Percentiles rank a stretch among this genome's conserved stretches.
phyloP scores from a whole-genome alignment of 2,888 invertebrate genomes.

The Drosophila pullipes region DNA sequence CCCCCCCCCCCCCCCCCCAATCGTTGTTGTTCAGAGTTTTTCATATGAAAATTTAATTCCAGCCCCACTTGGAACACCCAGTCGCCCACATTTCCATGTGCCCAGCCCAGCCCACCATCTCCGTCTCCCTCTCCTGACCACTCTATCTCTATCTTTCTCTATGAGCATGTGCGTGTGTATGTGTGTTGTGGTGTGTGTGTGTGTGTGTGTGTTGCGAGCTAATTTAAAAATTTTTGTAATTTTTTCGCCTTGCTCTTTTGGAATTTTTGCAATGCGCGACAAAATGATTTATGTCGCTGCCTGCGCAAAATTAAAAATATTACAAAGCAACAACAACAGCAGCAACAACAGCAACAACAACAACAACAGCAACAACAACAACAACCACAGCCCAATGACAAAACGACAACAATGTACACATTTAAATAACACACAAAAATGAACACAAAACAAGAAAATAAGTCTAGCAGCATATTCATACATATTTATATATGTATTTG shows the following conservation, averaged over 20 bases:
- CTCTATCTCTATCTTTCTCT: slow-evolving; percentile 20
- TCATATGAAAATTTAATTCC: slow-evolving; percentile 81
- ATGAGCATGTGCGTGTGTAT: slow-evolving; percentile 18
- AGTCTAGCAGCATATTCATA: slow-evolving; percentile 13
- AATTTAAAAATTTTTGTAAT: slow-evolving; percentile 82
- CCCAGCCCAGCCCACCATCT: slow-evolving; percentile 3
- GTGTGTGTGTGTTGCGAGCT: slow-evolving; percentile 68
- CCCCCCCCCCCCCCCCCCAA: not conserved
- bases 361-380: slow-evolving; percentile 33
- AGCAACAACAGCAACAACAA: slow-evolving; percentile 30
- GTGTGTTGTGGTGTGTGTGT: slow-evolving; percentile 46
- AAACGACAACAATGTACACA: slow-evolving; percentile 66
- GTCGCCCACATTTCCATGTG: slow-evolving; percentile 36
- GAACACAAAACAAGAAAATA: slow-evolving; percentile 29
- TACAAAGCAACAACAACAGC: slow-evolving; percentile 63
- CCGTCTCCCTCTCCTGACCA: slow-evolving; percentile 20
- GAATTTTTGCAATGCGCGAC: slow-evolving; percentile 83
- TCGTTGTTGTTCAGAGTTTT: slow-evolving; percentile 54
- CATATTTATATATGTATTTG: slow-evolving; percentile 17
- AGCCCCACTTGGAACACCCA: slow-evolving; percentile 47
- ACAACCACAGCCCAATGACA: slow-evolving; percentile 45
- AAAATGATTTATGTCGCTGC: slow-evolving; percentile 84
- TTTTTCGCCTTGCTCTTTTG: slow-evolving; percentile 81
- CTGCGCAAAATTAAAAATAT: slow-evolving; percentile 80
- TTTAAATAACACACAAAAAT: slow-evolving; percentile 75